phyloP scores from a whole-genome alignment of 2,797 vertebrate species.

The Gymnoscopelus microlampas region DNA sequence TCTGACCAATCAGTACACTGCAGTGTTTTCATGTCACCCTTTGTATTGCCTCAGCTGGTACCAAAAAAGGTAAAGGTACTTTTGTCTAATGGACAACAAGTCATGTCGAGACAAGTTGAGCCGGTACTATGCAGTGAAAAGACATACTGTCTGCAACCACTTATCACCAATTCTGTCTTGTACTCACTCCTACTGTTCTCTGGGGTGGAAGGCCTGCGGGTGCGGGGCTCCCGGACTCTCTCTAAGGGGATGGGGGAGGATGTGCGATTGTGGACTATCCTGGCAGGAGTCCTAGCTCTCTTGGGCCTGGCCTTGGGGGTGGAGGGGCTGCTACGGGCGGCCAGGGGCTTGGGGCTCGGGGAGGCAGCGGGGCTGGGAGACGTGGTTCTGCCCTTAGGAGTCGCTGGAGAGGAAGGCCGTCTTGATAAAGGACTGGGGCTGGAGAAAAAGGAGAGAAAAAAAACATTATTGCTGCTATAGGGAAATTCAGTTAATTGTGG shows the following conservation, averaged over 20 bases:
- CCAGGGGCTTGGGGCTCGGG: slow-evolving; percentile 70
- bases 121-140: too few species aligned
- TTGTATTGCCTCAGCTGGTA: too few species aligned
- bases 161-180: background rate
- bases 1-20: too few species aligned
- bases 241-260: slow-evolving; percentile 70
- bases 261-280: slow-evolving; percentile 70
- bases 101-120: too few species aligned
- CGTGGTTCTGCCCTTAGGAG: slow-evolving; percentile 79
- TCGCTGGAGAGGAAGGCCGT: slow-evolving; percentile 86
- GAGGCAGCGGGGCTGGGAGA: slow-evolving; percentile 80
- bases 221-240: slow-evolving; percentile 60
- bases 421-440: slow-evolving; percentile 86
- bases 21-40: too few species aligned
- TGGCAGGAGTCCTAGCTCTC: slow-evolving; percentile 77
- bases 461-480: too few species aligned
- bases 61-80: too few species aligned
- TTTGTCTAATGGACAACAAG: too few species aligned
- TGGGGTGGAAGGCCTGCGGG: slow-evolving; percentile 65
- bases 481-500: too few species aligned
- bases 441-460: slow-evolving; percentile 2
- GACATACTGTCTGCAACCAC: too few species aligned
- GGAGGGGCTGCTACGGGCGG: slow-evolving; percentile 79
- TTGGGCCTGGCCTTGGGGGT: slow-evolving; percentile 84
- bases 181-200: slow-evolving; percentile 75